Percentiles rank a stretch among this genome's conserved stretches.
Evolutionary conservation across 2,888 invertebrate species (phyloP).

Genomic region (Malthinus flaveolus): DNA sequence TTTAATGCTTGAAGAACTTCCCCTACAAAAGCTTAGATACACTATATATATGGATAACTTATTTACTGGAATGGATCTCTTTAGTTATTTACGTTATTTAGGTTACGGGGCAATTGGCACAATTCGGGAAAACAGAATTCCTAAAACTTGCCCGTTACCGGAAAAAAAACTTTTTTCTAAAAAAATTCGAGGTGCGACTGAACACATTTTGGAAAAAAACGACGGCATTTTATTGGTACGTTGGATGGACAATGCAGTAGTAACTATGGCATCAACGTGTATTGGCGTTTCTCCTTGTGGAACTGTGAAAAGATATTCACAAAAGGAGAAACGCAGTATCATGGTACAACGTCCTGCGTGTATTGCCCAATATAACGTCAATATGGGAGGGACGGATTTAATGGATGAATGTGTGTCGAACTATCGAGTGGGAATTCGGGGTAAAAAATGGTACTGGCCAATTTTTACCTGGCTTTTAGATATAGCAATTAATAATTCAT

Average conservation of each 20-base stretch:
- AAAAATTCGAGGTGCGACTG: neutral
- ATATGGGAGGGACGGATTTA: neutral
- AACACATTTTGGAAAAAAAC: neutral
- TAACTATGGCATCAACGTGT: no score
- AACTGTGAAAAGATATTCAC: neutral
- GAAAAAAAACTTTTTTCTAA: neutral
- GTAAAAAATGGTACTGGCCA: no score
- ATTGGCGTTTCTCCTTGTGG: neutral
- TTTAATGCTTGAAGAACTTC: no score
- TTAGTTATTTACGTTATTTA: neutral
- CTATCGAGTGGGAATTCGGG: no score
- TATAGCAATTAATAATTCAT: neutral
- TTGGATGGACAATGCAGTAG: no score
- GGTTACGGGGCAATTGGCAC: neutral
- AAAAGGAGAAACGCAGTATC: neutral
- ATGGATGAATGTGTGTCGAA: neutral
- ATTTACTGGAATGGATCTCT: neutral
- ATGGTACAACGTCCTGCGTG: neutral
- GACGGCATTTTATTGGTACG: neutral
- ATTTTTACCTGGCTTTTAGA: constrained; percentile 1
- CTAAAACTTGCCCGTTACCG: no score
- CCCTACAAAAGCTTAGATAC: no score
- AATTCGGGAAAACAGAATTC: no score
- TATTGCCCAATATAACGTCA: neutral
- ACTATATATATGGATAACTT: no score